These are phyloP conservation scores for Tringa solitaria DNA, from an alignment of 2,113 vertebrate genomes.

Conservation along the genomic window DNA sequence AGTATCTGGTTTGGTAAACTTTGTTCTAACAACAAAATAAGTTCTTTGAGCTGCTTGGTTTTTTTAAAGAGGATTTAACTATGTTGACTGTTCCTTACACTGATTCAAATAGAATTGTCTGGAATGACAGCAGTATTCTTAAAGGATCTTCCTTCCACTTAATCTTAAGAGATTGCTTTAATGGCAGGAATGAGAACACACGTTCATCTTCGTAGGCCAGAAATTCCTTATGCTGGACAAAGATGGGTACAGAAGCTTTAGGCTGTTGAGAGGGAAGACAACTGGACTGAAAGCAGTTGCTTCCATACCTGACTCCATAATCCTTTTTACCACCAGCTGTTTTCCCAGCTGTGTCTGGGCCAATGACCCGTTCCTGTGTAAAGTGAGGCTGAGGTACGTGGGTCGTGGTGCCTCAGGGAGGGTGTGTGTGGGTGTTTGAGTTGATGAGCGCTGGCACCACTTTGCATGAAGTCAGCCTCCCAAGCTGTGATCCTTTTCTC, in stretches of 20 bases:
- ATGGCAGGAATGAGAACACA: neutral
- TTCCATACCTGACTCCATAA: neutral
- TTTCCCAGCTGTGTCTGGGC: neutral
- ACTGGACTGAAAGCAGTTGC: neutral
- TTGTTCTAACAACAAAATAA: neutral
- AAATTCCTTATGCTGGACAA: neutral
- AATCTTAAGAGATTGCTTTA: neutral
- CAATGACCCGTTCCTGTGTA: neutral
- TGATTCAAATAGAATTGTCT: neutral
- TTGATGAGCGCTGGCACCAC: too few relatives aligned
- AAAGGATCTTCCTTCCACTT: neutral
- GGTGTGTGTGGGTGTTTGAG: accelerated
- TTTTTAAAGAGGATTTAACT: neutral
- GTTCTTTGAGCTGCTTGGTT: neutral
- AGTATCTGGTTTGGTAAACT: neutral
- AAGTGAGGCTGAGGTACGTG: neutral
- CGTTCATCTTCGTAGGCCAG: neutral
- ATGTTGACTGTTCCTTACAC: neutral
- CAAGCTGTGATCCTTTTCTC: neutral
- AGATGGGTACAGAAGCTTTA: neutral
- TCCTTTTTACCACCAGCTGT: neutral
- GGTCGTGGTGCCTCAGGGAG: neutral
- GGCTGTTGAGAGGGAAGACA: neutral
- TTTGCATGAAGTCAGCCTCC: neutral
- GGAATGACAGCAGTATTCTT: neutral